These are phyloP conservation scores for Trichomalopsis sarcophagae DNA, from an alignment of 1,140 invertebrate species.

Conservation along the genomic window DNA sequence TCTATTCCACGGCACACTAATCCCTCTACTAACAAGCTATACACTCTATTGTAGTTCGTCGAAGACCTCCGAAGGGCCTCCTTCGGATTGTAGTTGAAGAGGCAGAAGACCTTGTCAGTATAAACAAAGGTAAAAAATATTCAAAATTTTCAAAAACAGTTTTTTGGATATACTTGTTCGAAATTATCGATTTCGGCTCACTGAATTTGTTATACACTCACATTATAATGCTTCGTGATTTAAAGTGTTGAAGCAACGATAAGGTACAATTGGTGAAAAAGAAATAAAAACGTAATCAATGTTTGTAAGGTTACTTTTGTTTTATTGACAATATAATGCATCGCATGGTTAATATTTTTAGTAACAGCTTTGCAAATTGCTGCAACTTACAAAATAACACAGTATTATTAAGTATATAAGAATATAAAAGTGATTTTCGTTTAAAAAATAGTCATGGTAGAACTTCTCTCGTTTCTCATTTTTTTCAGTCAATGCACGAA, in stretches of 20 bases:
- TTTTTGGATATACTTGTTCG: background rate
- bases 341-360: constrained; percentile 39
- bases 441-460: constrained; percentile 26
- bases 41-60: constrained; percentile 74
- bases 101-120: constrained; percentile 68
- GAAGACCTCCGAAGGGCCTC: constrained; percentile 69
- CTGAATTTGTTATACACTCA: background rate
- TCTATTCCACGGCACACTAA: background rate
- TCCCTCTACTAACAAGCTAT: constrained; percentile 60
- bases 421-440: constrained; percentile 32
- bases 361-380: constrained; percentile 19
- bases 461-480: background rate
- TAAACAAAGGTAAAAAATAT: constrained; percentile 65
- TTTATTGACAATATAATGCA: constrained; percentile 44
- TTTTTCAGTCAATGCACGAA: background rate
- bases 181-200: background rate
- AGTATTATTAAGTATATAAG: constrained; percentile 20
- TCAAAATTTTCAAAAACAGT: constrained; percentile 29
- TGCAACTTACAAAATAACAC: background rate
- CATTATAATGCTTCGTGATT: background rate
- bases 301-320: constrained; percentile 45
- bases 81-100: constrained; percentile 71
- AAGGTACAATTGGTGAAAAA: constrained; percentile 27
- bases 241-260: constrained; percentile 12
- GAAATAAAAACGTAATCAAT: constrained; percentile 7